Conservation (phyloP, 2,113 vertebrate genomes). For the Cyphomyrus plagiostoma region DNA sequence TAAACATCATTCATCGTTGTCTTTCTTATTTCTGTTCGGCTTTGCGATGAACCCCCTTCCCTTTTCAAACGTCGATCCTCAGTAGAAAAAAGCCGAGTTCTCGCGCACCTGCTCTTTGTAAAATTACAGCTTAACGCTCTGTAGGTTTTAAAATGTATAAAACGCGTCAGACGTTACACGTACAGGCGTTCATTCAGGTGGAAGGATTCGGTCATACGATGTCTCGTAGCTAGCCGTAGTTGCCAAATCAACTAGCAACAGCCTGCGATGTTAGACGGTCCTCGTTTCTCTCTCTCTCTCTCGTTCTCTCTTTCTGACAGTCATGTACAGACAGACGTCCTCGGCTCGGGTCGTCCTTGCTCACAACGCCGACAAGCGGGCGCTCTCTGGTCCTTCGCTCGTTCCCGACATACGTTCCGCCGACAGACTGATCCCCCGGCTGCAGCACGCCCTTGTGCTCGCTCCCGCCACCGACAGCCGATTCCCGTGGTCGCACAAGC, state of each 20-base stretch:
- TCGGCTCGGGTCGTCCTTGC: conserved; percentile 43
- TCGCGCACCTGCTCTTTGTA: conserved; percentile 11
- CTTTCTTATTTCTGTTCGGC: conserved; percentile 5
- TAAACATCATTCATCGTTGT: neutral
- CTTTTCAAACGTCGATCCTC: conserved; percentile 8
- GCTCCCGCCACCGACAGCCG: conserved; percentile 23
- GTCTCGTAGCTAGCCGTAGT: neutral
- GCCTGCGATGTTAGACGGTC: neutral
- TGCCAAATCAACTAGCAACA: neutral
- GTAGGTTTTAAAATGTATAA: neutral
- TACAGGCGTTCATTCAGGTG: neutral
- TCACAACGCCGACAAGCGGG: neutral
- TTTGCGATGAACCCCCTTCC: neutral
- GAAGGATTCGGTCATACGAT: neutral
- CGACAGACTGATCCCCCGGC: neutral
- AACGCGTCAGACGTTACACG: neutral
- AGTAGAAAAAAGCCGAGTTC: neutral
- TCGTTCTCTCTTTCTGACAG: neutral
- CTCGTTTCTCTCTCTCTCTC: conserved; percentile 22
- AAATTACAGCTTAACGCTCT: conserved; percentile 3
- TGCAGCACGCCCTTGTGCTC: conserved; percentile 13
- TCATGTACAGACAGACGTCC: neutral
- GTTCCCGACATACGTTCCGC: conserved; percentile 8
- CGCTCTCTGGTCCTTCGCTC: neutral
- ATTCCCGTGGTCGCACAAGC: conserved; percentile 18